Conservation (phyloP, 2,888 invertebrate genomes). For the Brachynemurus nebulosus region DNA sequence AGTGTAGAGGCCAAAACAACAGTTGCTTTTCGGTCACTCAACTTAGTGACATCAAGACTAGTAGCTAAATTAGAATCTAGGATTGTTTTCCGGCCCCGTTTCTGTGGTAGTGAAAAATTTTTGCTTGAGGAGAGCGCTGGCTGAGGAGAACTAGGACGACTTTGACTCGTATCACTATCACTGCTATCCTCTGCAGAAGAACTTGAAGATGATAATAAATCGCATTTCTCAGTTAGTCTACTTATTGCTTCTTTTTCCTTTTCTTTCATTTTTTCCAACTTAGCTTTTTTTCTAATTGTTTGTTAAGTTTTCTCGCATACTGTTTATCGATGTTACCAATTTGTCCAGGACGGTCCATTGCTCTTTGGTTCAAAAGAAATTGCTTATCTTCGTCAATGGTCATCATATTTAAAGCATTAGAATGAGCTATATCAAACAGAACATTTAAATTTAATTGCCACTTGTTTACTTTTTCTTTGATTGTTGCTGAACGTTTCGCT, state of each 20-base stretch:
- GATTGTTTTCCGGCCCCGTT: not conserved
- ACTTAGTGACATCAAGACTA: conserved; percentile 7
- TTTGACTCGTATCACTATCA: too few relatives aligned
- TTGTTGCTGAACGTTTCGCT: too few relatives aligned
- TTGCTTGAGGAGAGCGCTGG: not conserved
- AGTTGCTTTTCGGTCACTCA: conserved; percentile 10
- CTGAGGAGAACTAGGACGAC: not conserved
- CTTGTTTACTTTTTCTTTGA: too few relatives aligned
- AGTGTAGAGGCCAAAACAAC: conserved; percentile 10
- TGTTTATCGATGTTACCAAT: not conserved
- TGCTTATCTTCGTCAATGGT: not conserved
- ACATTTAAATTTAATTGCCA: too few relatives aligned
- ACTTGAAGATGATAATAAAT: not conserved
- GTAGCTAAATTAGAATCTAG: not conserved
- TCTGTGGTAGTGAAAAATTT: not conserved
- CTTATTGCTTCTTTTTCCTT: not conserved
- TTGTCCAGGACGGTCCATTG: not conserved
- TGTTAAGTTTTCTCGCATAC: not conserved
- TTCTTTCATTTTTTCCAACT: not conserved
- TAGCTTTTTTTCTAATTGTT: not conserved
- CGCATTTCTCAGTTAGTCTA: too few relatives aligned
- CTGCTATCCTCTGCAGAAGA: not conserved
- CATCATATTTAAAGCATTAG: not conserved
- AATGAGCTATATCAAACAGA: not conserved
- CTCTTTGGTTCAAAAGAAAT: not conserved